Evolutionary conservation across 2,797 vertebrate species (phyloP).

Genomic region (Macrochelys suwanniensis): DNA sequence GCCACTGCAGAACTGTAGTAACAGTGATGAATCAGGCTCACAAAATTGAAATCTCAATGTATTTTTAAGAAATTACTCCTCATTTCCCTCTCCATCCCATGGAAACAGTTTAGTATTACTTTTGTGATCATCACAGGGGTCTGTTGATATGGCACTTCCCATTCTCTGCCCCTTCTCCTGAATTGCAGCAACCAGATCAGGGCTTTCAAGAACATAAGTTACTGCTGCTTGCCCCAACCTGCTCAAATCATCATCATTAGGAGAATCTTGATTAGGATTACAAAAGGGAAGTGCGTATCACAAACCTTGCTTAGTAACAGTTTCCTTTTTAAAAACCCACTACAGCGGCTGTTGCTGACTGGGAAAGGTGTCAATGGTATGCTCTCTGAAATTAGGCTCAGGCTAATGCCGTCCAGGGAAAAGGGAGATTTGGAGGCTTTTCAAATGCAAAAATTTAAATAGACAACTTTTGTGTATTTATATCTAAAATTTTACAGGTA

Average conservation of each 20-base stretch:
- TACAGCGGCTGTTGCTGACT: neutral
- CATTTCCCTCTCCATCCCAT: neutral
- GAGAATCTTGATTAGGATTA: fast-evolving
- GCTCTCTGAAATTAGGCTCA: neutral
- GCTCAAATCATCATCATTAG: neutral
- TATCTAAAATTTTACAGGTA: neutral
- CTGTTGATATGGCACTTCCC: fast-evolving
- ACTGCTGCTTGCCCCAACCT: neutral
- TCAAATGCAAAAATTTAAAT: neutral
- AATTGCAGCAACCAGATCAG: fast-evolving
- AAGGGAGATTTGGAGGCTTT: neutral
- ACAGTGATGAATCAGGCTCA: neutral
- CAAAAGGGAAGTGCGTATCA: slow-evolving; percentile 1
- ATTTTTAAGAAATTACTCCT: neutral
- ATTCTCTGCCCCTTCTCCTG: neutral
- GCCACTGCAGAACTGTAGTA: neutral
- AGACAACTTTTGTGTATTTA: fast-evolving
- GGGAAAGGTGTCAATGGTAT: neutral
- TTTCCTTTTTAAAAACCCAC: neutral
- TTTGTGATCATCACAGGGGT: neutral
- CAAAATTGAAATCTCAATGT: neutral
- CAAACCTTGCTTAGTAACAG: neutral
- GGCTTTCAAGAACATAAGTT: neutral
- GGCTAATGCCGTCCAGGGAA: neutral
- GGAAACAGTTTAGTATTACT: neutral